Evolutionary conservation across 2,113 vertebrate species (phyloP).

Genomic region (Microcebus griseorufus): DNA sequence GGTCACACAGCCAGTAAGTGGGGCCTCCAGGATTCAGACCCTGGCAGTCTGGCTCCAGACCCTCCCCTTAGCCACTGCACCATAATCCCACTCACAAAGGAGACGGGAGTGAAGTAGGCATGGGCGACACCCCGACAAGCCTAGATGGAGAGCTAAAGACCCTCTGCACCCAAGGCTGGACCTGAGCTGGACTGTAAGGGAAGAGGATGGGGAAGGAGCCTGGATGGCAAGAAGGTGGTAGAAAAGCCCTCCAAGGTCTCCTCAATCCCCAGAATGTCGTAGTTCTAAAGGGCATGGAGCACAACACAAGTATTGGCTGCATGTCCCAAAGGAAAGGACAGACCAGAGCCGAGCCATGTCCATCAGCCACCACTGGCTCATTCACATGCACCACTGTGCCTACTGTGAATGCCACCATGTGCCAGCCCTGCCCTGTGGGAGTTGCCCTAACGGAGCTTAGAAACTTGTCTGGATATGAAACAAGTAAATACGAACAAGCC

Average conservation of each 20-base stretch:
- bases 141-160: not conserved
- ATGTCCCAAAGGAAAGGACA: not conserved
- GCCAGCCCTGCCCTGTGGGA: not conserved
- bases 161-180: not conserved
- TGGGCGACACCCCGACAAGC: accelerated
- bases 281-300: not conserved
- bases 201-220: not conserved
- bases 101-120: not conserved
- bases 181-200: not conserved
- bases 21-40: not conserved
- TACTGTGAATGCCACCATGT: not conserved
- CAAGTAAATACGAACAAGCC: not conserved
- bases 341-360: not conserved
- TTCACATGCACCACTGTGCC: too few relatives aligned
- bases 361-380: too few relatives aligned
- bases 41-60: not conserved
- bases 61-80: not conserved
- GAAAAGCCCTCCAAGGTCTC: not conserved
- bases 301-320: not conserved
- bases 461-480: not conserved
- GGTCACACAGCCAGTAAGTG: not conserved
- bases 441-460: not conserved
- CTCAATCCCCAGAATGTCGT: not conserved
- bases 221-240: not conserved
- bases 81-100: not conserved